Evolutionary conservation across 2,113 vertebrate genomes (phyloP).

Genomic region (chimpanzee (Pan troglodytes)): NHGRI_mPanTro3-v2.1_pri NC_072417.2:50741501-50742000

Average conservation of each 20-base stretch:
- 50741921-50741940: no score
- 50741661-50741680: background rate
- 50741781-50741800: no score
- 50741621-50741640: background rate
- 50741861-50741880: no score
- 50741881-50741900: no score
- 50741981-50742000: no score
- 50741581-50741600: background rate
- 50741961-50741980: no score
- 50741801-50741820: no score
- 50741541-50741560: background rate
- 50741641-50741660: background rate
- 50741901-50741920: no score
- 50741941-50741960: no score
- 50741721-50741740: background rate
- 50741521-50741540: background rate
- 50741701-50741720: background rate
- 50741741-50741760: background rate
- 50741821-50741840: no score
- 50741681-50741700: background rate
- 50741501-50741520: background rate
- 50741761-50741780: no score
- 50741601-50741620: background rate
- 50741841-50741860: no score
- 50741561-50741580: background rate